Base-by-base conservation (phyloP, 2,888 invertebrate species). In the Stomorhina lunata region DNA sequence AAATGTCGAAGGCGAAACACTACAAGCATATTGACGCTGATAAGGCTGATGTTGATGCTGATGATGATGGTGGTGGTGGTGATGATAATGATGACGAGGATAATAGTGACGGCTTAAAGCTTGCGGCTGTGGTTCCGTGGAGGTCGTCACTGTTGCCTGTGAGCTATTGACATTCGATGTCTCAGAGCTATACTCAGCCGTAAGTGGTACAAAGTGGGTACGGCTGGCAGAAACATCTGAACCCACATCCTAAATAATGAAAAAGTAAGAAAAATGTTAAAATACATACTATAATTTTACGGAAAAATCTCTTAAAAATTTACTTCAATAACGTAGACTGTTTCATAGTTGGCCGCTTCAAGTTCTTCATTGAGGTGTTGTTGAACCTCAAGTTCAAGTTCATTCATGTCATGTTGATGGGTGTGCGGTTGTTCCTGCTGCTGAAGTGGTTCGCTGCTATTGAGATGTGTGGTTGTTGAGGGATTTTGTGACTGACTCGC, bases 21-120 rank as follows among this genome's bases (percentile, higher is more conserved):
- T 71, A 45, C 79, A 79, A 45, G 65, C 68, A 65, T 66, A 79
- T 68, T 78, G 80, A 25, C 72, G 72, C 40, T 77, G 69, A 63
- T 83, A 81, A 22, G 81, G 71, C 48, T 81, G 81, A 63, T 81
- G 84, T 22, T 77, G 66, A 20, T 81, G 75, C 34, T 78, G 81
- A 37, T 82, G 84, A 27, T 76, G 81, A 37, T 78, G 82, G 55
- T 85, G 77, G 50, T 75, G 81, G n/a, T 83, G 80, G 22, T 80
- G 84, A 55, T 81, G 84, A 29, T 75, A 78, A 80, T 84, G 82
- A 40, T 84, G 83, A 22, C 83, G 81, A 9, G 72, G 76, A 80
- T 77, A 80, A 76, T 73, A 84, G 22, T 83, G 84, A 40, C 80
- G 75, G 63, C 61, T 55, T 43, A 80, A 37, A 34, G 76, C 75